Evolutionary conservation across 2,888 invertebrate genomes (phyloP), one percentile per base, ranked within the genome.

Genomic region (Drosophila demipolita): DNA sequence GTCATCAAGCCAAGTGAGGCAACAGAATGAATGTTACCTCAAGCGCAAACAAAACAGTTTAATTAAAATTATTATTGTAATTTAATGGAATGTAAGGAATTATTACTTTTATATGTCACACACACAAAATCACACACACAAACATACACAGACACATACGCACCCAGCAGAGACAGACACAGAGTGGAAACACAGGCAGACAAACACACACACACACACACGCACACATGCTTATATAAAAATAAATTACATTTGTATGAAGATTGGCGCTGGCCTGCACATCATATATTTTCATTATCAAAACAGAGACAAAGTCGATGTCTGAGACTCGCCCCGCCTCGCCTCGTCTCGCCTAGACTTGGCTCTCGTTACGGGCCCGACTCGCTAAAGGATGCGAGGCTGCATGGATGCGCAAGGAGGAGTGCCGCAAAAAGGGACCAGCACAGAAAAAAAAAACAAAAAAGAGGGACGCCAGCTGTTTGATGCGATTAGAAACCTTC

Each of bases 231-330:
- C 53, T 69, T 78, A 89, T 83, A 89, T 89, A 82, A 83, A 90
- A 89, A 89, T 90, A 90, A 90, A 90, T 90, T 89, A 76, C 87
- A 82, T 84, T 90, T 87, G 89, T 90, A 88, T 88, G 87, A 90
- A 89, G 87, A 84, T 82, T 81, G 80, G 76, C 85, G 87, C 82
- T 88, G 81, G 87, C 84, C 79, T 82, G 87, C 86, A 87, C 85
- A 84, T 88, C 86, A 90, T 90, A 90, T 87, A 90, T 90, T 90
- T 90, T 90, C 91, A 90, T 90, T 90, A 90, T 87, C 88, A 89
- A 83, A 89, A 87, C 87, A 87, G 78, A 85, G 82, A 83, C 86
- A 86, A 73, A 78, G 80, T 70, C 70, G 72, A 57, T 75, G 73
- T 67, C 73, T 49, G 45, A 5, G 58, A 26, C 48, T 52, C 60